Conservation (phyloP, 1,140 invertebrate genomes). For the Drosophila kurseongensis region DNA sequence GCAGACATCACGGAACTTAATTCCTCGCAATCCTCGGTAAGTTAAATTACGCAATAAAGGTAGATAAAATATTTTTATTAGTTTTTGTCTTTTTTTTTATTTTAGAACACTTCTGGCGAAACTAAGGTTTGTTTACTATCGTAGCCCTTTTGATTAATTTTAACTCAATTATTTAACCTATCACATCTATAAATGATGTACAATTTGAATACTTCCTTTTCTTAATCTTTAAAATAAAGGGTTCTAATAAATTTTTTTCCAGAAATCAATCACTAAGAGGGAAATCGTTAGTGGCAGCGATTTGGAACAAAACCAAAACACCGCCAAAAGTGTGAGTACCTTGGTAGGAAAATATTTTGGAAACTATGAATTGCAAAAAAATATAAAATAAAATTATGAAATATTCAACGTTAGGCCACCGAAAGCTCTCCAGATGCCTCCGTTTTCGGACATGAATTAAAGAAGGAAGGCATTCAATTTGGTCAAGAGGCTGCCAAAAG, state of each 20-base stretch:
- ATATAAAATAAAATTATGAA: not conserved
- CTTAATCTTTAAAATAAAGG: too few relatives aligned
- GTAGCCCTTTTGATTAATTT: too few relatives aligned
- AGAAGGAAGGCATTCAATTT: constrained; percentile 21
- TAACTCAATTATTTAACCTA: too few relatives aligned
- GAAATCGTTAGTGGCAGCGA: not conserved
- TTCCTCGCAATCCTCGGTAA: constrained; percentile 6
- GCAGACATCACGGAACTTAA: constrained; percentile 10
- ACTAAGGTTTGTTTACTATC: too few relatives aligned
- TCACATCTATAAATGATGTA: too few relatives aligned
- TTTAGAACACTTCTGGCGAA: too few relatives aligned
- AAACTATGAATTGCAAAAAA: too few relatives aligned
- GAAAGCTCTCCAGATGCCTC: constrained; percentile 52
- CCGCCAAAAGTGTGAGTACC: constrained; percentile 42
- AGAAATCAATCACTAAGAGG: constrained; percentile 7
- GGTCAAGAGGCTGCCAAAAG: constrained; percentile 15
- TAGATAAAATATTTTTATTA: too few relatives aligned
- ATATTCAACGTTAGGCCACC: constrained; percentile 5
- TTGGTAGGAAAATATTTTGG: constrained; percentile 36
- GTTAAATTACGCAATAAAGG: not conserved
- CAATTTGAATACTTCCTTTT: too few relatives aligned
- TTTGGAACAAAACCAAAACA: constrained; percentile 21
- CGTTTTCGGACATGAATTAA: constrained; percentile 23
- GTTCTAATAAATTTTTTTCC: not conserved
- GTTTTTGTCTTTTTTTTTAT: too few relatives aligned